Percentiles rank a stretch among this genome's conserved stretches.
Conservation (phyloP, 2,113 vertebrate species). For the Periophthalmus modestus region DNA sequence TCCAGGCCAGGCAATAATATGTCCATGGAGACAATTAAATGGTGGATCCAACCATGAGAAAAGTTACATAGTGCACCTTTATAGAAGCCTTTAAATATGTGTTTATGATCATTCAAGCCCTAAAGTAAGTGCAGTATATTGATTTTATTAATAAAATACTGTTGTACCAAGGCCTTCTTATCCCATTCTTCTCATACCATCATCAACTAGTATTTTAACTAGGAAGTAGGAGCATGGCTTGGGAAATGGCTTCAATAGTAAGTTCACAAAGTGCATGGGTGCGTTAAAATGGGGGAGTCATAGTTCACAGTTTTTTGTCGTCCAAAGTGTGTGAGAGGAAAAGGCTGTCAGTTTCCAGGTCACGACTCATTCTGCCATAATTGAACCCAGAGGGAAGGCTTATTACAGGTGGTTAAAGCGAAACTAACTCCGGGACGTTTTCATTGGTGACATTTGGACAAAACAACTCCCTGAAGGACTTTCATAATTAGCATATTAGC, state of each 20-base stretch:
- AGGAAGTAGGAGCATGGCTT: background rate
- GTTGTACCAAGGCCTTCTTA: too few species aligned
- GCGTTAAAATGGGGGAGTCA: background rate
- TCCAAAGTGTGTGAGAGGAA: background rate
- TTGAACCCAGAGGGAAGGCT: slow-evolving; percentile 8
- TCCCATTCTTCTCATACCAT: too few species aligned
- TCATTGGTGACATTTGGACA: background rate
- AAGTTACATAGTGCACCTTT: too few species aligned
- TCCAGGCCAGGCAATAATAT: too few species aligned
- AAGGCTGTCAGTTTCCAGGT: background rate
- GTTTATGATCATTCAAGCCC: too few species aligned
- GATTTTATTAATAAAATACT: too few species aligned
- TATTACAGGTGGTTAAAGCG: background rate
- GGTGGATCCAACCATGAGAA: too few species aligned
- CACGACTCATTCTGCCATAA: background rate
- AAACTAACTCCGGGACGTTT: slow-evolving; percentile 2
- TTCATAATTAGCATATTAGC: background rate
- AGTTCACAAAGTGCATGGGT: background rate
- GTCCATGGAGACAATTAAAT: too few species aligned
- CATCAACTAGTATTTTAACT: too few species aligned
- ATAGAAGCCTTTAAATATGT: too few species aligned
- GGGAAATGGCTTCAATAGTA: background rate
- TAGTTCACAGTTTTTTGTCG: background rate
- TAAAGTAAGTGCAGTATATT: too few species aligned
- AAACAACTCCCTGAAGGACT: background rate